Base-by-base conservation (phyloP, 2,888 invertebrate species). In the Chalcis sispes region DNA sequence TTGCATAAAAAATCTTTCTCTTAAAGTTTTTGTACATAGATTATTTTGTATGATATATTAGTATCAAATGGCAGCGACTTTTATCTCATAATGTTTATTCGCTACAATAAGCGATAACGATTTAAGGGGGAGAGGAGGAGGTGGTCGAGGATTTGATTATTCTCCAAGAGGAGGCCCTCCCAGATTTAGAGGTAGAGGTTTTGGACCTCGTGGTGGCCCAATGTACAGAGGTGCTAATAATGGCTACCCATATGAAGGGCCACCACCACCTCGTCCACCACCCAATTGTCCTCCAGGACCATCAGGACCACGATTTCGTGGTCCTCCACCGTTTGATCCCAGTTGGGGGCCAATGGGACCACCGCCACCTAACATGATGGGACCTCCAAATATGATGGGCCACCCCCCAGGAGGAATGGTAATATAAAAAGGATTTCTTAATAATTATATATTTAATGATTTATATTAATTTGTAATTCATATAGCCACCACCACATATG, bases 261-360 rank as follows among this genome's bases (percentile, higher is more conserved):
- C 89, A 2, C 90, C 90, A 1, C 89, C 90, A 65, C 90, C 90
- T 8, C 88, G 89, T 71, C 87, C 87, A 69, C 89, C 89, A 0
- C 81, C 82, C 50, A 82, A 81, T 46, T 81, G 81, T 32, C 80
- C 82, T 4, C 86, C 89, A 20, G 89, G 89, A 23, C 88, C 89
- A 4, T 85, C 87, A 0, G 89, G 89, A 23, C 88, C 89, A 15
- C 85, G 90, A 36, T 90, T 90, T 79, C 89, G 90, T 73, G 91
- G 91, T 10, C 91, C 91, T 3, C 92, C 92, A 8, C 92, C 90
- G 10, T 92, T 91, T 84, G 92, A 92, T 83, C 93, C 93, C 18
- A 94, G 93, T 86, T 95, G 94, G 94, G 93, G 93, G 15, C 92
- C 92, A 90, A 93, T 32, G 92, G 90, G 89, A 72, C 90, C 90